Conservation (phyloP, 2,113 vertebrate species). For the Microtus ochrogaster region DNA sequence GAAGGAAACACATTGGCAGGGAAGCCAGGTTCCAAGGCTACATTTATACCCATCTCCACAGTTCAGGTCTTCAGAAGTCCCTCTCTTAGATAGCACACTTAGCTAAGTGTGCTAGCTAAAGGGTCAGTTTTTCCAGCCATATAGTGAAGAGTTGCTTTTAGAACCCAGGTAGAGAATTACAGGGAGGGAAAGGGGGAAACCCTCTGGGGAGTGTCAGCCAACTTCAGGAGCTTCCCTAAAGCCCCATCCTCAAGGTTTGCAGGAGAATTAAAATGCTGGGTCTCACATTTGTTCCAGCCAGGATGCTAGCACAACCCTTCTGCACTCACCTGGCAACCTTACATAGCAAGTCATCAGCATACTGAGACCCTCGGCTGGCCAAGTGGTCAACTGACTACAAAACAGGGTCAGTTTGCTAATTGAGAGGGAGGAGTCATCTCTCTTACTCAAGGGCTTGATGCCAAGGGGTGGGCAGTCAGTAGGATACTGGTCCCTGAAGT, state of each 20-base stretch:
- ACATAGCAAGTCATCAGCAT: neutral
- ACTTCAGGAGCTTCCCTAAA: neutral
- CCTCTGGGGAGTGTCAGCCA: rapidly evolving
- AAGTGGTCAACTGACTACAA: neutral
- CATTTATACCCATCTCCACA: neutral
- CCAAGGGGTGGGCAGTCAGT: neutral
- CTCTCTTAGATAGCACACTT: rapidly evolving
- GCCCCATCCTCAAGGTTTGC: neutral
- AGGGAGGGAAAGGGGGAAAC: neutral
- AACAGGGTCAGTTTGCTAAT: neutral
- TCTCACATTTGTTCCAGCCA: neutral
- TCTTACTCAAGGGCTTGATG: neutral
- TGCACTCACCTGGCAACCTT: rapidly evolving
- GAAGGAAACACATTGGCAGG: neutral
- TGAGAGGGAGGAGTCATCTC: neutral
- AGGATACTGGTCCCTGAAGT: neutral
- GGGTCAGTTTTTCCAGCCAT: neutral
- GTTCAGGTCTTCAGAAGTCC: neutral
- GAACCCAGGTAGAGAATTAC: neutral
- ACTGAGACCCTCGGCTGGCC: neutral
- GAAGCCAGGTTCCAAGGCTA: neutral
- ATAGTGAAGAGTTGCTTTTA: neutral
- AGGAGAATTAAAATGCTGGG: neutral
- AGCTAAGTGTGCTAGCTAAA: neutral
- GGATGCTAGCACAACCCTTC: rapidly evolving